These are phyloP conservation scores for Acleris holmiana DNA, from an alignment of 2,888 invertebrate genomes.

Conservation along the genomic window DNA sequence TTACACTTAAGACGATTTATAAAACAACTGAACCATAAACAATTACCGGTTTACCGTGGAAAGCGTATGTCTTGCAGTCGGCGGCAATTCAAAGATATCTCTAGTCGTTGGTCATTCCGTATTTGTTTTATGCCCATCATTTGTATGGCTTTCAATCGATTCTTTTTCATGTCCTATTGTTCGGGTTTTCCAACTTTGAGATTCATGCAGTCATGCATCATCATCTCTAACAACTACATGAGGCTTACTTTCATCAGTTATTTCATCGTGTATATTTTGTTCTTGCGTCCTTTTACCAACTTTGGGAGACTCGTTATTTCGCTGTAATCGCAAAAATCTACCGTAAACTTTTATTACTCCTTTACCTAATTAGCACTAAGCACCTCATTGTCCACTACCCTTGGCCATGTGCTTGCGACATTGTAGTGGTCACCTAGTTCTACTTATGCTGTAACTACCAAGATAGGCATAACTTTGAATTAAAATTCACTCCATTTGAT, in stretches of 20 bases:
- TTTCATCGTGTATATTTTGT: background rate
- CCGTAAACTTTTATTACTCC: conserved; percentile 11
- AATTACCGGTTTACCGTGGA: conserved; percentile 42
- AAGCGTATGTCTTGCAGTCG: conserved; percentile 39
- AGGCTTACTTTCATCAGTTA: too few species aligned
- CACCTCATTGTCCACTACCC: conserved; percentile 25
- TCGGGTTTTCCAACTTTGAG: background rate
- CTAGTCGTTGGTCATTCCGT: conserved; percentile 38
- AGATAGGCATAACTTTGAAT: conserved; percentile 20
- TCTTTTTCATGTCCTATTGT: conserved; percentile 8
- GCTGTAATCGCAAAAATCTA: conserved; percentile 6
- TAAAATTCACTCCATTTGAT: conserved; percentile 27
- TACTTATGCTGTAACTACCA: conserved; percentile 13
- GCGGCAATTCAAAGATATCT: conserved; percentile 52
- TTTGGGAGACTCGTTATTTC: background rate
- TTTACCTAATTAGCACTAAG: conserved; percentile 18
- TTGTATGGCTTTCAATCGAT: conserved; percentile 23
- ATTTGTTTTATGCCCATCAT: conserved; percentile 40
- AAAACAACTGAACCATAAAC: conserved; percentile 28
- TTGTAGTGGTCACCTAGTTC: conserved; percentile 25
- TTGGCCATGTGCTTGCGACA: conserved; percentile 18
- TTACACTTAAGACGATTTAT: conserved; percentile 22
- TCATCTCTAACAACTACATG: too few species aligned
- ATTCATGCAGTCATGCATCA: too few species aligned
- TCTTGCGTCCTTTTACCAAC: background rate